Conservation (phyloP, 2,113 vertebrate species). For the Sigmodon hispidus region DNA sequence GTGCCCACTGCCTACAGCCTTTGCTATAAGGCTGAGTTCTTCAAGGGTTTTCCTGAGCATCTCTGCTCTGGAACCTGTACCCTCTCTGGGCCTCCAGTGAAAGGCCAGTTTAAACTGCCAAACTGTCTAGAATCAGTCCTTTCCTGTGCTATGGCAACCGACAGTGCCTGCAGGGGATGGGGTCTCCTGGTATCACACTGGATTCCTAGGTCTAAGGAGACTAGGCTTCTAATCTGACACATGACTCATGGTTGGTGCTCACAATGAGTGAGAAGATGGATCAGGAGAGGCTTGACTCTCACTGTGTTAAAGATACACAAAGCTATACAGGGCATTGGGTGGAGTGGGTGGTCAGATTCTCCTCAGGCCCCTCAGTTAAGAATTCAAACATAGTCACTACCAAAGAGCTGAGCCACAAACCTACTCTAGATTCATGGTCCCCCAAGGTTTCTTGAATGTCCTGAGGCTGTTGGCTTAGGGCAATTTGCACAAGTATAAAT, state of each 20-base stretch:
- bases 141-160: background rate
- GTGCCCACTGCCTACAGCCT: background rate
- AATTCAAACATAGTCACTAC: background rate
- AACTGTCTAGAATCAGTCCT: no score
- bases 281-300: background rate
- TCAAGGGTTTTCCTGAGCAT: background rate
- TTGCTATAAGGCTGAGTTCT: background rate
- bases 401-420: background rate
- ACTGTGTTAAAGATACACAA: background rate
- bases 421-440: no score
- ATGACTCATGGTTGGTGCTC: no score
- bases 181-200: background rate
- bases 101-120: background rate
- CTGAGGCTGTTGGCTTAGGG: background rate
- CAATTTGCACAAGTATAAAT: background rate
- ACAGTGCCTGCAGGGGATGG: no score
- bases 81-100: background rate
- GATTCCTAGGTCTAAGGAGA: background rate
- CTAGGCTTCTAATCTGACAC: background rate
- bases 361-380: no score
- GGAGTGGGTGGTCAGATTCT: background rate
- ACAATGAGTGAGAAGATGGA: background rate
- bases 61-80: background rate
- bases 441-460: no score
- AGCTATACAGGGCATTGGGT: background rate